Base-by-base conservation (phyloP, 2,797 vertebrate genomes). In the Pipistrellus pipistrellus region DNA sequence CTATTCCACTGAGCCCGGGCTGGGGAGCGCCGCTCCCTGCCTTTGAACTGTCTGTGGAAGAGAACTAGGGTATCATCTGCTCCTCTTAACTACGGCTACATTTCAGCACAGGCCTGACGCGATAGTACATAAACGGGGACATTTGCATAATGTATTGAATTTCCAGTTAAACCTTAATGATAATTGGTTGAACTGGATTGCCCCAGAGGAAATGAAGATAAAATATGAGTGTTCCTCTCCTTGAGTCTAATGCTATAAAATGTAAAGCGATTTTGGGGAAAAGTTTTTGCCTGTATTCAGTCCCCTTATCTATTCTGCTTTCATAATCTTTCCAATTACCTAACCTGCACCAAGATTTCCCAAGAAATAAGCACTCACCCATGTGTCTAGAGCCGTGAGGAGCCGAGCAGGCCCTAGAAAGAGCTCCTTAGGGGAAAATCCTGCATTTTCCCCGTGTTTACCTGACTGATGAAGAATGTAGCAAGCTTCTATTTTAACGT, bases 131-230 rank as follows among this genome's bases (percentile, higher is more conserved):
- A 97, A 90, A 96, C 30, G 44, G 76, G 91, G 55, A 94, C 30
- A 78, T 94, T 85, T 95, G 81, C 41, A 72, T 96, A 96, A 96
- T 83, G 83, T 77, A 82, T 89, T 96, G 94, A 93, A 95, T 96
- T 95, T 91, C 93, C 93, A 93, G 62, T 95, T 30, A 6, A 92
- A 83, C 66, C 44, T 20, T 96, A 85, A 87, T 55, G 90, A 89
- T 81, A 84, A 97, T 96, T 95, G 93, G 94, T 84, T 90, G 92
- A 95, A 88, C 55, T 48, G 51, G 91, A 92, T 83, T 87, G 71
- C 91, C 93, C 90, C 87, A 69, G 53, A 90, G 95, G 95, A 96
- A 97, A 88, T 92, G 95, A 94, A 96, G 78, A 78, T 41, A 27
- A 62, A 62, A 96, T 41, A 96, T 93, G 90, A 95, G 72, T 91